phyloP scores from a whole-genome alignment of 2,888 invertebrate genomes.

The Macrophya alboannulata region DNA sequence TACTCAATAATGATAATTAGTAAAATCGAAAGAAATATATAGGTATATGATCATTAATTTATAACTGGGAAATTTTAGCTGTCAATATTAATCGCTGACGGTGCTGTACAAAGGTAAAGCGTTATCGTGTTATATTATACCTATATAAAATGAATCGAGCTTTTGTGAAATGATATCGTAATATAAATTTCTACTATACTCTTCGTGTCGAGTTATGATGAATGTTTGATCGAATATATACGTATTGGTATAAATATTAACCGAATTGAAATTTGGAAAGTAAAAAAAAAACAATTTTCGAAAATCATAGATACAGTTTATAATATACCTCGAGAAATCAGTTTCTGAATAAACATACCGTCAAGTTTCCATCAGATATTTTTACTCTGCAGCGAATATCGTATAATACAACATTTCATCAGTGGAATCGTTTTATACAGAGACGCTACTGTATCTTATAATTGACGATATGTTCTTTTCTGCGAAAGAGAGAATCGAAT shows the following conservation, averaged over 20 bases:
- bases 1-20: background rate
- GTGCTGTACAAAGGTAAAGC: background rate
- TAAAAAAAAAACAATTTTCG: background rate
- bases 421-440: background rate
- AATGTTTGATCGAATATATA: background rate
- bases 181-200: background rate
- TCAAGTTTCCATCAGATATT: background rate
- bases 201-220: background rate
- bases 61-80: background rate
- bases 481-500: background rate
- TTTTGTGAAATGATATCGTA: background rate
- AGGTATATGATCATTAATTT: background rate
- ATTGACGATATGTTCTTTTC: background rate
- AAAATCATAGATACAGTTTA: background rate
- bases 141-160: background rate
- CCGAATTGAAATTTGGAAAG: background rate
- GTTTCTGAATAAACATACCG: background rate
- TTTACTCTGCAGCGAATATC: too few species aligned
- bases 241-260: background rate
- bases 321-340: background rate
- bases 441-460: background rate
- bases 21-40: background rate
- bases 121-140: background rate
- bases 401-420: too few species aligned
- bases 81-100: conserved; percentile 2